phyloP scores from a whole-genome alignment of 2,797 vertebrate genomes.

The Pangasius mekongensis region DNA sequence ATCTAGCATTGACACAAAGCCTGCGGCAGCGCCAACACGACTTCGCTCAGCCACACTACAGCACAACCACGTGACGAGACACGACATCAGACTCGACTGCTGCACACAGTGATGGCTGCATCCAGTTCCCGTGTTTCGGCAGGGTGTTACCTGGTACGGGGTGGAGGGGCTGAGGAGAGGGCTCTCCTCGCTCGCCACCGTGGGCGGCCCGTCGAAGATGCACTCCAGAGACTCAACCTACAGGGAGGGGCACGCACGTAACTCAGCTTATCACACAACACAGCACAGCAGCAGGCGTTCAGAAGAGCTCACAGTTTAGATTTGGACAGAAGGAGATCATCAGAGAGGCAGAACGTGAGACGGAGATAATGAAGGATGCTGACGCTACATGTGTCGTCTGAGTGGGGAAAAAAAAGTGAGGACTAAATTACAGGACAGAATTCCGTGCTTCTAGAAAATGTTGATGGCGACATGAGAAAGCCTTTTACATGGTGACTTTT shows the following conservation, averaged over 20 bases:
- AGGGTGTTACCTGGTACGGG: slow-evolving; percentile 65
- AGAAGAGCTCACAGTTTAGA: slow-evolving; percentile 9
- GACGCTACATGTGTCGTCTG: background rate
- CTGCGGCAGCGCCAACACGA: background rate
- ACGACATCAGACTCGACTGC: slow-evolving; percentile 15
- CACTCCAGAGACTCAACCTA: slow-evolving; percentile 80
- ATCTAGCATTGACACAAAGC: slow-evolving; percentile 33
- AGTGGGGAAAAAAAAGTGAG: background rate
- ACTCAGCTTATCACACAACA: slow-evolving; percentile 51
- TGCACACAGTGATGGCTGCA: slow-evolving; percentile 37
- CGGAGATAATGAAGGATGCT: background rate
- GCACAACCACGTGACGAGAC: slow-evolving; percentile 40
- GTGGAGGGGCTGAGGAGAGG: slow-evolving; percentile 70
- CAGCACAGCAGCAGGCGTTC: slow-evolving; percentile 3
- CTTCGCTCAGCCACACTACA: background rate
- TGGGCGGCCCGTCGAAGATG: slow-evolving; percentile 75
- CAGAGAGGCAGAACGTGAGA: background rate
- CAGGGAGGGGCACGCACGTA: slow-evolving; percentile 51
- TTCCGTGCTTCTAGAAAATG: background rate
- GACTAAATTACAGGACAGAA: background rate
- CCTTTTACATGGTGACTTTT: background rate
- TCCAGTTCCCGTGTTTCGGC: slow-evolving; percentile 25
- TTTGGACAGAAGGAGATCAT: slow-evolving; percentile 3
- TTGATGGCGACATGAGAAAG: background rate
- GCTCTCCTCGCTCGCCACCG: slow-evolving; percentile 69